Evolutionary conservation across 2,888 invertebrate species (phyloP).

Genomic region (Anagyrus pseudococci): DNA sequence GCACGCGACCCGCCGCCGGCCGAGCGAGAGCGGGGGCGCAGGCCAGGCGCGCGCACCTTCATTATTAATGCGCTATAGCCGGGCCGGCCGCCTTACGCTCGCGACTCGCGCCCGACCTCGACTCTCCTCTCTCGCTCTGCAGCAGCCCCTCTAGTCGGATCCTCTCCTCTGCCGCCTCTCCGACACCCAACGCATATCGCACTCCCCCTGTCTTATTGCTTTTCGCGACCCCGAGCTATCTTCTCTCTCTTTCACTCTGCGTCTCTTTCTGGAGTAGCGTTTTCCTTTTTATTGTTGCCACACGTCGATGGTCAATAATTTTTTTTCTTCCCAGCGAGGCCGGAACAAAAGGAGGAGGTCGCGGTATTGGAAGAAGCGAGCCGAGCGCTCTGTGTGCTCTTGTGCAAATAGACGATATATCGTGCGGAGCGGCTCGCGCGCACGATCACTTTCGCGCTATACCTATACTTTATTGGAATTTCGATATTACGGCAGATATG

Average conservation of each 20-base stretch:
- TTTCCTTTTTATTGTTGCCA: background rate
- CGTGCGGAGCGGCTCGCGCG: too few species aligned
- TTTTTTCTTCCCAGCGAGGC: background rate
- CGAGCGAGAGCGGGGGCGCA: too few species aligned
- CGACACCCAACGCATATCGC: too few species aligned
- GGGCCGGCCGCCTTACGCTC: conserved; percentile 11
- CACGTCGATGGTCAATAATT: background rate
- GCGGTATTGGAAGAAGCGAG: background rate
- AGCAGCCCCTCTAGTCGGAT: too few species aligned
- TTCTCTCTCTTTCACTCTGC: background rate
- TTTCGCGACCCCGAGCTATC: background rate
- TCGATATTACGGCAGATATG: background rate
- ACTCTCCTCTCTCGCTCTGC: background rate
- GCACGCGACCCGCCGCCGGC: too few species aligned
- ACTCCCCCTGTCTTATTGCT: background rate
- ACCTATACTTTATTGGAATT: background rate
- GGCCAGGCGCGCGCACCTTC: conserved; percentile 55
- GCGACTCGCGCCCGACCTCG: conserved; percentile 1
- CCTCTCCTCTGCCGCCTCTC: too few species aligned
- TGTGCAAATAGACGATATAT: background rate
- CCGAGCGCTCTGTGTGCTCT: too few species aligned
- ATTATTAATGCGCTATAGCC: conserved; percentile 54
- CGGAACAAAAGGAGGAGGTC: background rate
- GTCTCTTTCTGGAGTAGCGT: background rate
- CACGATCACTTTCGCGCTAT: too few species aligned